Base-by-base conservation (phyloP, 2,797 vertebrate genomes). In the Tauraco hartlaubi region DNA sequence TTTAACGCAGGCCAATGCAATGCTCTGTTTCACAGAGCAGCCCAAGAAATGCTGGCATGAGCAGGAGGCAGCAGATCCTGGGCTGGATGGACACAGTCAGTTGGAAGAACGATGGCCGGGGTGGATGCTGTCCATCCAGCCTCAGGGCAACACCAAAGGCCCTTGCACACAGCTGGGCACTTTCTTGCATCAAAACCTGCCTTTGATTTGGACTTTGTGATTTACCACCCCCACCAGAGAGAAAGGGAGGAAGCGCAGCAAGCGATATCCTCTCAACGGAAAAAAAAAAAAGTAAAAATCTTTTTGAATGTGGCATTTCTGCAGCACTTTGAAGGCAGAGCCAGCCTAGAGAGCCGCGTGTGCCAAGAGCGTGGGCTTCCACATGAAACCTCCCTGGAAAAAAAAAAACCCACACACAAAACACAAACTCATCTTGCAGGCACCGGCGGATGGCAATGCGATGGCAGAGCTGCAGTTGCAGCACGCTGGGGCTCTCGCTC, bases 401-500 rank as follows among this genome's bases (percentile, higher is more conserved):
- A 39, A 15, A 7, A 0, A 31, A 17, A 10, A 43, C 21, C 7
- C 10, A n/a, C 33, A 52, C 18, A 41, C 46, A 69, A 35, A 23
- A 20, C 18, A 52, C 18, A 52, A 76, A 37, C 18, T 23, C 49
- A 88, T 82, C 59, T 31, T 85, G 81, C 71, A 89, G 55, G 69
- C 52, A 78, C 18, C 1, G 0, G 58, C 49, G 2, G 1, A 52
- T 28, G 51, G 63, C 2, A 29, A 69, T 10, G 16, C 2, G 5
- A 82, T 15, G 23, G 75, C 80, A 81, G n/a, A 91, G 39, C 35
- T 0, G 0, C 48, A 37, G 21, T 2, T 6, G 0, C 31, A 55
- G 44, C 3, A 0, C 0, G 0, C 3, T 1, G 2, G 3, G 39
- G 56, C n/a, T 76, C 61, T 74, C 46, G 10, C 5, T 58, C 58